Evolutionary conservation across 2,113 vertebrate genomes (phyloP).

Genomic region (Neolamprologus sp.): DNA sequence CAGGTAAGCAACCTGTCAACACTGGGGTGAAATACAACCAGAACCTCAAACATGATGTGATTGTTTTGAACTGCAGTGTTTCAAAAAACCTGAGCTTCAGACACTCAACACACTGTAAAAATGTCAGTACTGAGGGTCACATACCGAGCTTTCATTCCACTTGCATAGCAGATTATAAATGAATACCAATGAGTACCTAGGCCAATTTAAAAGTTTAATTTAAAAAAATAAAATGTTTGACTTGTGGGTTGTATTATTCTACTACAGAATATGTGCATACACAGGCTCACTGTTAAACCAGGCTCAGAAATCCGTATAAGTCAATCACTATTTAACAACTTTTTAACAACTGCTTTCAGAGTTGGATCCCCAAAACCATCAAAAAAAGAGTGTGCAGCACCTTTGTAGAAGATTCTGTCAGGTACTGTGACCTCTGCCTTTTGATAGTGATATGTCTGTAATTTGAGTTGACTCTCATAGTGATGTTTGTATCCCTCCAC

Average conservation of each 20-base stretch:
- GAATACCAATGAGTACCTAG: neutral
- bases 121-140: neutral
- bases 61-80: neutral
- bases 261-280: neutral
- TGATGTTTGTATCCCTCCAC: neutral
- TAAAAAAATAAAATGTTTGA: neutral
- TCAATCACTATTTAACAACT: neutral
- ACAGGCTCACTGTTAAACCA: neutral
- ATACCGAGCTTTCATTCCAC: neutral
- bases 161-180: neutral
- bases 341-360: neutral
- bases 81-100: neutral
- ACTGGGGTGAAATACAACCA: neutral
- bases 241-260: neutral
- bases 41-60: neutral
- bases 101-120: neutral
- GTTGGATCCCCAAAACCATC: neutral
- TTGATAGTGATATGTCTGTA: neutral
- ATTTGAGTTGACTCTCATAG: neutral
- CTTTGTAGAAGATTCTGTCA: rapidly evolving
- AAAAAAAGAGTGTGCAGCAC: neutral
- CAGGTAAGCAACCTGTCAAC: neutral
- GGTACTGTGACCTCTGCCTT: neutral
- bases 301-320: neutral
- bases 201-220: neutral